Conservation (phyloP, 2,113 vertebrate species). For the Nerophis lumbriciformis region DNA sequence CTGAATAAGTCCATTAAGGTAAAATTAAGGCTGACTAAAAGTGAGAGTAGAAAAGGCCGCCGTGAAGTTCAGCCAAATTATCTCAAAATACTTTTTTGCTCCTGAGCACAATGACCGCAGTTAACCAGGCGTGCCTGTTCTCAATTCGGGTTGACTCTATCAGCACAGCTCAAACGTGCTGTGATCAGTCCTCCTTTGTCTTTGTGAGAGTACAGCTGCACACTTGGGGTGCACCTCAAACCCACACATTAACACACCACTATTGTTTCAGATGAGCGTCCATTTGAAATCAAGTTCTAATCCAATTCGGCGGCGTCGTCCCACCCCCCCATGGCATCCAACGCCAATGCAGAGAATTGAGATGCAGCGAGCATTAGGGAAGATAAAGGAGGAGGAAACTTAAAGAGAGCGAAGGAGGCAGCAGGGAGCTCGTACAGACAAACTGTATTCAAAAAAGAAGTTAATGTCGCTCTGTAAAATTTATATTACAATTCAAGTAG, state of each 20-base stretch:
- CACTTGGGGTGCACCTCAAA: conserved; percentile 17
- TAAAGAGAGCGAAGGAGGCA: conserved; percentile 25
- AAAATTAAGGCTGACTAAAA: conserved; percentile 18
- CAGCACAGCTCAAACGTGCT: conserved; percentile 17
- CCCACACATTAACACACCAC: conserved; percentile 49
- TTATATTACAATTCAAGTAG: conserved; percentile 40
- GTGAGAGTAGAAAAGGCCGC: conserved; percentile 22
- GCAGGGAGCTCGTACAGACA: conserved; percentile 23
- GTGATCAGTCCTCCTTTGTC: conserved; percentile 27
- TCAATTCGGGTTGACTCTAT: conserved; percentile 21
- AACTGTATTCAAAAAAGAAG: conserved; percentile 37
- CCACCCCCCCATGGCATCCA: conserved; percentile 30
- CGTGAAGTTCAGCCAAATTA: background rate
- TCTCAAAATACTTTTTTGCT: conserved; percentile 13
- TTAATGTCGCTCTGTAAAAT: conserved; percentile 20
- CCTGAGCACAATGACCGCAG: conserved; percentile 37
- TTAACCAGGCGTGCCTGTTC: conserved; percentile 38
- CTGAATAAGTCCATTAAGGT: conserved; percentile 24
- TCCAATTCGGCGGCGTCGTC: conserved; percentile 42
- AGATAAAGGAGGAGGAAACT: conserved; percentile 43
- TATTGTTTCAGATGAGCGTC: conserved; percentile 45
- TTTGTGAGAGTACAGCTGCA: conserved; percentile 5
- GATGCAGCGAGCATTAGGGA: conserved; percentile 43
- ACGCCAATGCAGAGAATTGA: conserved; percentile 38
- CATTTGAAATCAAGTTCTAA: conserved; percentile 58